A percentile compares a stretch with the other conserved stretches of the same genome.
These are phyloP conservation scores for Itoplectis maculator DNA, from an alignment of 2,888 invertebrate species.

Conservation along the genomic window DNA sequence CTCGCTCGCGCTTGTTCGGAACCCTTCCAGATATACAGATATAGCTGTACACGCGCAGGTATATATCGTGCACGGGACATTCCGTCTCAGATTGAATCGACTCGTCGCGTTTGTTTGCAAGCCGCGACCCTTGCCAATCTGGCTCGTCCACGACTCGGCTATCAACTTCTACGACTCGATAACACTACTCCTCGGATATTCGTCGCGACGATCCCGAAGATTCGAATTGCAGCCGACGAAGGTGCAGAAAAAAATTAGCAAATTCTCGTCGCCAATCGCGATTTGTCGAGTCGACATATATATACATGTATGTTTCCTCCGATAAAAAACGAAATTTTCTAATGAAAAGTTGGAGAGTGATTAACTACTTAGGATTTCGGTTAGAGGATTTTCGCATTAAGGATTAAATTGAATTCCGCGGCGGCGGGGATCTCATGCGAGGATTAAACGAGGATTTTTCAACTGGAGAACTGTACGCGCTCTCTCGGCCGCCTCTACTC, in stretches of 20 bases:
- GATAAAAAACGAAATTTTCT: background rate
- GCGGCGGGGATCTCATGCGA: slow-evolving; percentile 36
- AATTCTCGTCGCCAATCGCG: too few relatives aligned
- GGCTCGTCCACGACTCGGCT: too few relatives aligned
- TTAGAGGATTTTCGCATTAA: slow-evolving; percentile 42
- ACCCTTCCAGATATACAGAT: slow-evolving; percentile 69
- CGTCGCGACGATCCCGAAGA: too few relatives aligned
- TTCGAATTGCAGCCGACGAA: too few relatives aligned
- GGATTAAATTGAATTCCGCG: slow-evolving; percentile 41
- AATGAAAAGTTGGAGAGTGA: background rate
- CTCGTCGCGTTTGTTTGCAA: background rate
- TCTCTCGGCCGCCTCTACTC: too few relatives aligned
- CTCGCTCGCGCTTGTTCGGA: slow-evolving; percentile 52
- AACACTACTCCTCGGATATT: too few relatives aligned
- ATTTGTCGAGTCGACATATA: too few relatives aligned
- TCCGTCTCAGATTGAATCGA: background rate
- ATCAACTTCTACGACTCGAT: too few relatives aligned
- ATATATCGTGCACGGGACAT: background rate
- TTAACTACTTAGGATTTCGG: slow-evolving; percentile 30
- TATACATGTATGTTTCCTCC: too few relatives aligned
- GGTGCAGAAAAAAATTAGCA: too few relatives aligned
- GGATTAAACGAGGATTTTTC: slow-evolving; percentile 46
- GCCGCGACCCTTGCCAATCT: background rate
- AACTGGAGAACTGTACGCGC: slow-evolving; percentile 18
- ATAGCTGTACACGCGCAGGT: slow-evolving; percentile 10